Base-by-base conservation (phyloP, 2,888 invertebrate genomes). In the Lasioglossum leucozonium region DNA sequence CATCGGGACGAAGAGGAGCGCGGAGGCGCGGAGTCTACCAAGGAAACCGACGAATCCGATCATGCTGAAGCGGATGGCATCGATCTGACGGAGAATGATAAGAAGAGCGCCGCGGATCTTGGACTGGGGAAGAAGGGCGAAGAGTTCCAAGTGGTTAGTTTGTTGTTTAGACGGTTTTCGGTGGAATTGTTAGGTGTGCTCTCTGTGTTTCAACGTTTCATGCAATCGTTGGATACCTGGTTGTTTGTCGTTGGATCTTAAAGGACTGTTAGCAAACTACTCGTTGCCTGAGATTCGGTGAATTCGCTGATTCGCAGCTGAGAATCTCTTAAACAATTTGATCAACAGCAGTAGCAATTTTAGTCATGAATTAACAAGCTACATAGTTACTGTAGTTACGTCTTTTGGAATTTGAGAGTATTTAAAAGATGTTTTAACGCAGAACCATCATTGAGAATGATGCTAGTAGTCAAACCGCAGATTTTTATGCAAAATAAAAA, bases 81-180 rank as follows among this genome's bases (percentile, higher is more conserved):
- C 26, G 84, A 78, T 11, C 84, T 88, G 18, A 84, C 77, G 51
- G 37, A 80, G 18, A 78, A 81, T 0, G 93, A 93, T 44, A 91
- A 84, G 44, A 90, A 84, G 62, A 82, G 62, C 22, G 47, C 67
- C 8, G 67, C 58, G n/a, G 92, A 92, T 26, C 51, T 81, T n/a
- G 73, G 71, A 30, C 85, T 78, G 69, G 89, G 85, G 0, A 92
- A 89, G 79, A 93, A 79, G 30, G 69, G 65, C 22, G 93, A 93
- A 11, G 93, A 93, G 16, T 91, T 92, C 78, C 92, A 92, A 90
- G 92, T 93, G 93, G 91, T 91, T 77, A 86, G 91, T 91, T 65
- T 8, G 34, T 30, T 34, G 16, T 65, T 65, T 65, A 30, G 16
- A 0, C 34, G 34, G 16, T 18, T 30, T 65, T 34, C 34, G 18